Base-by-base conservation (phyloP, 2,113 vertebrate species). In the Aphyosemion australe region DNA sequence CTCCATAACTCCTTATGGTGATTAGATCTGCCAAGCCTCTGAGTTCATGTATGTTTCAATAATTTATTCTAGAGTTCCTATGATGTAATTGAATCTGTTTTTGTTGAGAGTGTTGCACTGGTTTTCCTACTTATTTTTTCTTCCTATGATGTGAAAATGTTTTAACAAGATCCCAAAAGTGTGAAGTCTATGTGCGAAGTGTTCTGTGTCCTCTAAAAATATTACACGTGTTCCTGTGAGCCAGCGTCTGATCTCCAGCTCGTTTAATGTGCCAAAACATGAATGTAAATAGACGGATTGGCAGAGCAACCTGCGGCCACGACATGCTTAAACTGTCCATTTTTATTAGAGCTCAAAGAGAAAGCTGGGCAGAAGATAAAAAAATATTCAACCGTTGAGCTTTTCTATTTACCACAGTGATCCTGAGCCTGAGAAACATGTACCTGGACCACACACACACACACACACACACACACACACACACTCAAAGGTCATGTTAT, bases 401-500 rank as follows among this genome's bases (percentile, higher is more conserved):
- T 90, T 91, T 89, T 76, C 75, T 61, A 43, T 85, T 79, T 74
- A 74, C 65, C 58, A 52, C 67, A 34, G 63, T 50, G 50, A 71
- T 62, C 76, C 68, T 76, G 79, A 88, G 80, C 67, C 75, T 61
- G 41, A 53, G 68, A 74, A 87, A 77, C 76, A 72, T 80, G 70
- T 66, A 72, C 69, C 71, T 74, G 70, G 47, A 63, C 69, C 66
- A 72, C 72, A 73, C 80, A 72, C 72, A 74, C 73, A 80, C 66
- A 72, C 78, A 48, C 46, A 48, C 14, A 46, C 16, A 46, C 45
- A n/a, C 9, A 10, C 45, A 72, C 78, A 72, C 74, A 74, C 71
- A 80, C 66, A 71, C 76, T 79, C 71, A 89, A 91, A 91, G 90
- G 85, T 90, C 84, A 77, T 63, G 51, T 69, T 80, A 69, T 84